A percentile compares a stretch with the other conserved stretches of the same genome.
phyloP scores from a whole-genome alignment of 2,113 vertebrate species.

The Paracanthobrama guichenoti region DNA sequence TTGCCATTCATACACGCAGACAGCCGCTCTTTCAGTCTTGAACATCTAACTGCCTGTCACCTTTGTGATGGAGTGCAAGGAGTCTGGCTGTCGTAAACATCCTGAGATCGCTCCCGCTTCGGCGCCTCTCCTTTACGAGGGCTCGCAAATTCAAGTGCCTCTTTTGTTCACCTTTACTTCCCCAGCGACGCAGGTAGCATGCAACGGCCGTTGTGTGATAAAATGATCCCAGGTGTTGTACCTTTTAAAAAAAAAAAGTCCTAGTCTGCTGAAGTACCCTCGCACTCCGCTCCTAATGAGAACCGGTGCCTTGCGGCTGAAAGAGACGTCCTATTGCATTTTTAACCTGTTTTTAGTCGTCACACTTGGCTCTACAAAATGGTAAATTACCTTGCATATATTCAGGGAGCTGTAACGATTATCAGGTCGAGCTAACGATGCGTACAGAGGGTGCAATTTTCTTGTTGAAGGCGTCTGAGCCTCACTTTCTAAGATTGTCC shows the following conservation, averaged over 20 bases:
- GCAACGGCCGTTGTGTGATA: constrained; percentile 17
- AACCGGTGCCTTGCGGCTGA: constrained; percentile 59
- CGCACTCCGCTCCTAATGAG: constrained; percentile 56
- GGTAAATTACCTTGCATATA: constrained; percentile 70
- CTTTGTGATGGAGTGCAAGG: constrained; percentile 65
- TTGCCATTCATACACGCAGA: constrained; percentile 60
- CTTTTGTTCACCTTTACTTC: constrained; percentile 17
- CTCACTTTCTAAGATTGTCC: constrained; percentile 62
- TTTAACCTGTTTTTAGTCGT: constrained; percentile 65
- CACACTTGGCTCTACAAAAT: constrained; percentile 68
- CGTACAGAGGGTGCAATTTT: constrained; percentile 73
- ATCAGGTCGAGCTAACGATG: constrained; percentile 69
- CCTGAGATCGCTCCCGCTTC: constrained; percentile 32
- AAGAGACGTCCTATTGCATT: constrained; percentile 59
- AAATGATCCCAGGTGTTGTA: constrained; percentile 69
- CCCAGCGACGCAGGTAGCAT: constrained; percentile 2
- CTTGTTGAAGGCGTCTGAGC: constrained; percentile 61
- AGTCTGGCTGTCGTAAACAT: constrained; percentile 47
- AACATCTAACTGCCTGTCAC: constrained; percentile 62
- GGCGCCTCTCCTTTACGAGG: constrained; percentile 23
- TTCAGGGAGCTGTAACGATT: constrained; percentile 66
- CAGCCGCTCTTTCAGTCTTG: constrained; percentile 13
- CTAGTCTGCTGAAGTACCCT: constrained; percentile 62
- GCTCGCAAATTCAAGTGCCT: constrained; percentile 42
- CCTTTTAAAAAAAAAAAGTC: neutral